Conservation (phyloP, 2,113 vertebrate genomes). For the Chionomys nivalis region DNA sequence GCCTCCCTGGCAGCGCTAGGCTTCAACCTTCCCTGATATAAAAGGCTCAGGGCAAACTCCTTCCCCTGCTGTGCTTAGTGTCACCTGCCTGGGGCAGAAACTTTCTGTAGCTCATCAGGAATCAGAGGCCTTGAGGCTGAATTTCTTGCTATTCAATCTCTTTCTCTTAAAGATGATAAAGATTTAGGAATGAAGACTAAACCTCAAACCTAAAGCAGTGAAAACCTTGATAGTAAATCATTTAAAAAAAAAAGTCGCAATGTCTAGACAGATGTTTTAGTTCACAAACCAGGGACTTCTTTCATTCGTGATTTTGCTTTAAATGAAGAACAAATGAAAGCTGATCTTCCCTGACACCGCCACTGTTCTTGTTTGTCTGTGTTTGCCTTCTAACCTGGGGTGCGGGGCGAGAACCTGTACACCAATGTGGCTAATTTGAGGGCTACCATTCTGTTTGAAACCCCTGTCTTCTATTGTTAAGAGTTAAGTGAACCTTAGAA, state of each 20-base stretch:
- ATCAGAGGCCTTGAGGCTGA: not conserved
- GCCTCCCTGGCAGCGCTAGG: not conserved
- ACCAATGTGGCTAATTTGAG: not conserved
- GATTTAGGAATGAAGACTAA: conserved; percentile 3
- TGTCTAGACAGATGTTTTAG: not conserved
- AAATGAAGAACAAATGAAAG: not conserved
- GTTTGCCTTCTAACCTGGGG: not conserved
- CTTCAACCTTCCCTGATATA: not conserved
- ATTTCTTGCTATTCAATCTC: not conserved
- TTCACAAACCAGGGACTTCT: not conserved
- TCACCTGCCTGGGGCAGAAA: not conserved
- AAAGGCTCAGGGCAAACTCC: not conserved
- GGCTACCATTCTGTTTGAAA: conserved; percentile 12
- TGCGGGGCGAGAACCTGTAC: accelerated
- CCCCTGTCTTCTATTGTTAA: not conserved
- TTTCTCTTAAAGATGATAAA: not conserved
- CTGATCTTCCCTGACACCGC: not conserved
- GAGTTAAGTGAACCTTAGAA: conserved; percentile 5
- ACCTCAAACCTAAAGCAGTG: not conserved
- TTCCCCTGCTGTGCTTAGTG: not conserved
- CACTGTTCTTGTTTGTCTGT: not conserved
- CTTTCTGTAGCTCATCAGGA: not conserved
- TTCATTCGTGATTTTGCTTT: not conserved
- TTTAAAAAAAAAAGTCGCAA: conserved; percentile 5
- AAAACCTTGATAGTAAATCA: not conserved